phyloP scores from a whole-genome alignment of 92 coral and sea anemone species.

The Phenganax stokvisi region DNA sequence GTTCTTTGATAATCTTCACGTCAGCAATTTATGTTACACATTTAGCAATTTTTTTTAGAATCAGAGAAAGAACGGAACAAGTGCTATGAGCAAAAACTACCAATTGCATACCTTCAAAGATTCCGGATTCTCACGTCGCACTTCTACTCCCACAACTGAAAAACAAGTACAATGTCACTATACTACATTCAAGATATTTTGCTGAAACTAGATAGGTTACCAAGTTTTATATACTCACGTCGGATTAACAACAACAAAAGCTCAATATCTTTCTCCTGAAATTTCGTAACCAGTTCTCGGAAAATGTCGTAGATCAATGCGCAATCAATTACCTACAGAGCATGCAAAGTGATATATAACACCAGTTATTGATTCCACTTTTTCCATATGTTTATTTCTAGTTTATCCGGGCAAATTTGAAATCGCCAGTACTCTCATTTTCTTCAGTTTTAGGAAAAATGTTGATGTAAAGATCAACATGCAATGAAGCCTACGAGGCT shows the following conservation, averaged over 20 bases:
- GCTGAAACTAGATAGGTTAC: background rate
- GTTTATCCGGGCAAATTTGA: too few relatives aligned
- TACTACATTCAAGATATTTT: background rate
- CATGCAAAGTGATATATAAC: background rate
- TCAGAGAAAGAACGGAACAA: too few relatives aligned
- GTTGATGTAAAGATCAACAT: background rate
- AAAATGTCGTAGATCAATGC: conserved; percentile 84
- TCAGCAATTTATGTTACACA: too few relatives aligned
- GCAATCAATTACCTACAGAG: conserved; percentile 66
- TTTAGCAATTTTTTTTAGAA: too few relatives aligned
- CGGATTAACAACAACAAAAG: conserved; percentile 64
- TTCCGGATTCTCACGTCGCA: conserved; percentile 85
- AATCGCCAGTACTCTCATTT: too few relatives aligned
- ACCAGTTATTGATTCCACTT: too few relatives aligned
- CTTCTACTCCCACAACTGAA: conserved; percentile 83
- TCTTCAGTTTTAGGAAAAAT: too few relatives aligned
- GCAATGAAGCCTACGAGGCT: background rate
- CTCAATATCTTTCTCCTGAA: conserved; percentile 74
- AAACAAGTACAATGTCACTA: background rate
- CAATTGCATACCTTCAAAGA: conserved; percentile 65
- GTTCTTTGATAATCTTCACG: background rate
- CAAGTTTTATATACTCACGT: conserved; percentile 48
- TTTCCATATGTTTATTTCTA: too few relatives aligned
- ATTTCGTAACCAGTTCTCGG: conserved; percentile 63
- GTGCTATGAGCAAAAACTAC: background rate